Evolutionary conservation across 1,140 invertebrate genomes (phyloP).

Genomic region (Acromyrmex charruanus): DNA sequence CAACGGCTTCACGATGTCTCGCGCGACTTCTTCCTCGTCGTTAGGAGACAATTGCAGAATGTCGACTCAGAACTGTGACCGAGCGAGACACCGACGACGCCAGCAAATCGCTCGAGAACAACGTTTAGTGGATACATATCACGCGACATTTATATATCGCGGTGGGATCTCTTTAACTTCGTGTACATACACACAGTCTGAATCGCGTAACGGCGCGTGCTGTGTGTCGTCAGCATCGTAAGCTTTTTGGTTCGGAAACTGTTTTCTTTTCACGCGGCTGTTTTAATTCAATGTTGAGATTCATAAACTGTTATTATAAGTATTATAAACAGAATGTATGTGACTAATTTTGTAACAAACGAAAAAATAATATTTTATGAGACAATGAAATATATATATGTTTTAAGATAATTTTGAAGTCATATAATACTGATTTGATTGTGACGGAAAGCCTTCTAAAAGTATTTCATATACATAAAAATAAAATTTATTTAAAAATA

Average conservation of each 20-base stretch:
- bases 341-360: not conserved
- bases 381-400: not conserved
- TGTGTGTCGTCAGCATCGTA: constrained; percentile 9
- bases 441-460: not conserved
- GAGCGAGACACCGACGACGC: constrained; percentile 52
- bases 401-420: not conserved
- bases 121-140: constrained; percentile 54
- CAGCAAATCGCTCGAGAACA: constrained; percentile 68
- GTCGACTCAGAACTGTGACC: constrained; percentile 20
- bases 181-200: constrained; percentile 71
- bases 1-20: not conserved
- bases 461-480: not conserved
- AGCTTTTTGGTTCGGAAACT: not conserved
- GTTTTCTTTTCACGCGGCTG: not conserved
- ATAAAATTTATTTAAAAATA: not conserved
- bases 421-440: not conserved
- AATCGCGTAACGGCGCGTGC: constrained; percentile 24
- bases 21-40: constrained; percentile 25
- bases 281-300: not conserved
- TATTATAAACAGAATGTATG: not conserved
- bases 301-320: not conserved
- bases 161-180: constrained; percentile 68
- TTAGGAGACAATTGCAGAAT: not conserved
- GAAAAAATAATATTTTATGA: not conserved
- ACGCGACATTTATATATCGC: constrained; percentile 77